Evolutionary conservation across 2,113 vertebrate genomes (phyloP).

Genomic region (Geothlypis trichas): DNA sequence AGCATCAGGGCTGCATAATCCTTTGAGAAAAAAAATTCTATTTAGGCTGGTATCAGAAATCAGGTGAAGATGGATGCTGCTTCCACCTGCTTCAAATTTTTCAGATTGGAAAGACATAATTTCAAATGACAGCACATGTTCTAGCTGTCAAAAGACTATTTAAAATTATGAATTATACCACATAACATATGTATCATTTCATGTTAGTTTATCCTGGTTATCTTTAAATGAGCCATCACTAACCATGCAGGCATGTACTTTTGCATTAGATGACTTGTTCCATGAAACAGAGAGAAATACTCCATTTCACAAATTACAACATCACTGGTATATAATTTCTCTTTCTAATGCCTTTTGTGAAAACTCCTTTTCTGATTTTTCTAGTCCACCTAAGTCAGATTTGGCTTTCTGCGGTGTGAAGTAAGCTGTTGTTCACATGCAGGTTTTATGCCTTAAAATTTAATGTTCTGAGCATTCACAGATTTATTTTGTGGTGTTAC

Average conservation of each 20-base stretch:
- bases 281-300: neutral
- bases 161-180: constrained; percentile 17
- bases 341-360: neutral
- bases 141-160: neutral
- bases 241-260: neutral
- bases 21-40: neutral
- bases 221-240: neutral
- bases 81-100: constrained; percentile 43
- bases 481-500: neutral
- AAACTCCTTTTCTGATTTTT: neutral
- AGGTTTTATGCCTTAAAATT: neutral
- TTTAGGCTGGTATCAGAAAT: neutral
- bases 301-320: neutral
- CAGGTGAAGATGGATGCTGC: neutral
- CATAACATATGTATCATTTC: neutral
- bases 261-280: neutral
- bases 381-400: neutral
- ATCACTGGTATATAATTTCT: neutral
- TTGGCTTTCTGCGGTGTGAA: neutral
- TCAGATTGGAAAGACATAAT: neutral
- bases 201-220: no score
- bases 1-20: neutral
- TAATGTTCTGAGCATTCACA: neutral
- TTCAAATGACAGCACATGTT: constrained; percentile 55
- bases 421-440: neutral